Evolutionary conservation across 2,797 vertebrate species (phyloP).

Genomic region (Mionectes olivaceus): DNA sequence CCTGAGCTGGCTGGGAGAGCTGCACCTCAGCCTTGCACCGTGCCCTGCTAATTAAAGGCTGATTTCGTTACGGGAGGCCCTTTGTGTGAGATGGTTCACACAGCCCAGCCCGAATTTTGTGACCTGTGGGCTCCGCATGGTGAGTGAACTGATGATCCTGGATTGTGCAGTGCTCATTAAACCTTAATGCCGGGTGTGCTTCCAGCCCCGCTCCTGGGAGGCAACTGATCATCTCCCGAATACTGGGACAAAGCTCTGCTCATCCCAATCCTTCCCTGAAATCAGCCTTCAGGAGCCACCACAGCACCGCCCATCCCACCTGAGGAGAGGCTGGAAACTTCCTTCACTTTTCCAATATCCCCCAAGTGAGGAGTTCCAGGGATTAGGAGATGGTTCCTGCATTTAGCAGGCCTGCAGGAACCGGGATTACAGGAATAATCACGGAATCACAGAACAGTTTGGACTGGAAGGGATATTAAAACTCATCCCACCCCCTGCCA

Average conservation of each 20-base stretch:
- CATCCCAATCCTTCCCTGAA: not conserved
- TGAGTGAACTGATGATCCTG: not conserved
- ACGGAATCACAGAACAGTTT: no score
- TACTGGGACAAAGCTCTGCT: not conserved
- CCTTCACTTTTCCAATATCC: not conserved
- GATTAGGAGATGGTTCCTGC: not conserved
- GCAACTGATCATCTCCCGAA: not conserved
- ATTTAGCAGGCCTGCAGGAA: accelerated
- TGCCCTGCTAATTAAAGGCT: slow-evolving; percentile 74
- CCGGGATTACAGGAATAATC: not conserved
- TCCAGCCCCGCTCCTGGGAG: not conserved
- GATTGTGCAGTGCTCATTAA: slow-evolving; percentile 42
- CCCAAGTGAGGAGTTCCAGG: accelerated
- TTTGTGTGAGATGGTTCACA: slow-evolving; percentile 55
- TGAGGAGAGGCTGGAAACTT: not conserved
- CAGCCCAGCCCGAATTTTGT: slow-evolving; percentile 49
- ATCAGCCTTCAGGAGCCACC: not conserved
- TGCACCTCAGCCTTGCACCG: slow-evolving; percentile 56
- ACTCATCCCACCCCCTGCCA: accelerated
- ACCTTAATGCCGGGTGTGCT: not conserved
- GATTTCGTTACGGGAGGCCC: slow-evolving; percentile 67
- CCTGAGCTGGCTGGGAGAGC: slow-evolving; percentile 53
- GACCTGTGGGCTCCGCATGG: slow-evolving; percentile 58
- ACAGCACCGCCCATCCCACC: accelerated
- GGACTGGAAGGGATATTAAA: not conserved